Conservation (phyloP, 2,113 vertebrate species). For the Rhinogobius similis region DNA sequence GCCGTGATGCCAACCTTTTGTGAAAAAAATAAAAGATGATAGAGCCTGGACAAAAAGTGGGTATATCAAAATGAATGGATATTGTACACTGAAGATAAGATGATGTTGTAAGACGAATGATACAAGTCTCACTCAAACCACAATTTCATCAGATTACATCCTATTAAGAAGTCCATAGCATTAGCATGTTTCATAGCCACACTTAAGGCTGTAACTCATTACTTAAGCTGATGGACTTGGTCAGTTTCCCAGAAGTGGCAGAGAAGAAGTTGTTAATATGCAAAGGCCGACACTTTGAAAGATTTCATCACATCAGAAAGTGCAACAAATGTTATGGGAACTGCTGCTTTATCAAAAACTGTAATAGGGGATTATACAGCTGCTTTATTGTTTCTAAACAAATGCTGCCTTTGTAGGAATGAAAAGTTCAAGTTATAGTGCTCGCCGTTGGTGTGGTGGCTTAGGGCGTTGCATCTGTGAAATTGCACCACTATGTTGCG, state of each 20-base stretch:
- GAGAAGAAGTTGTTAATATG: constrained; percentile 36
- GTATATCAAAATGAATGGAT: constrained; percentile 3
- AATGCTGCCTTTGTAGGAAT: too few species aligned
- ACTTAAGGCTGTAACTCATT: constrained; percentile 32
- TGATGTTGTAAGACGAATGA: neutral
- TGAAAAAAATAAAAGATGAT: neutral
- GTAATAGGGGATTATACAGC: too few species aligned
- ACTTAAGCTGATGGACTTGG: constrained; percentile 32
- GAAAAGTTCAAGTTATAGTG: too few species aligned
- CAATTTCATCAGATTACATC: constrained; percentile 9
- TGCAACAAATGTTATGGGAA: constrained; percentile 36
- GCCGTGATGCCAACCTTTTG: constrained; percentile 2
- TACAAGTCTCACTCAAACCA: constrained; percentile 3
- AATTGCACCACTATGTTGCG: too few species aligned
- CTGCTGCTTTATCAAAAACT: too few species aligned
- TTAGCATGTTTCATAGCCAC: constrained; percentile 17
- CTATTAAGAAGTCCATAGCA: neutral
- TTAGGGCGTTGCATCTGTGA: too few species aligned
- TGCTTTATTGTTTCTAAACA: too few species aligned
- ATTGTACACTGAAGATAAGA: neutral
- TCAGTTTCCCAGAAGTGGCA: constrained; percentile 39
- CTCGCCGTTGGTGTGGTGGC: too few species aligned
- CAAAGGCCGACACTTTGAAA: constrained; percentile 16
- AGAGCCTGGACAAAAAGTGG: neutral
- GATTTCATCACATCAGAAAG: constrained; percentile 23